Evolutionary conservation across 2,888 invertebrate genomes (phyloP), one percentile per base, ranked within the genome.

Genomic region (Meghimatium bilineatum): DNA sequence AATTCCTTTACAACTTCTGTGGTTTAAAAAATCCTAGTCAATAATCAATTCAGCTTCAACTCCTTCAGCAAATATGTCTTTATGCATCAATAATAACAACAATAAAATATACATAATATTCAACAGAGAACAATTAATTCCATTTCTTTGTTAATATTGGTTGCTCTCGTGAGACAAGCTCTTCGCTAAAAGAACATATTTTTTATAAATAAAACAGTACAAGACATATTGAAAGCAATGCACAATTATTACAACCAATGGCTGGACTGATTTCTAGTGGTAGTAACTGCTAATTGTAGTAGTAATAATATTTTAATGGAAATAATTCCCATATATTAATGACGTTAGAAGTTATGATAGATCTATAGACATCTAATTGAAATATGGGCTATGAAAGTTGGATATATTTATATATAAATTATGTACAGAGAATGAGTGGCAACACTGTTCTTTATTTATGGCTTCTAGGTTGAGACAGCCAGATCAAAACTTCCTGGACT

Each of bases 171-270:
- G 17, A 66, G 66, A 66, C 32, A 32, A 66, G 66, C 29, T 32
- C 1, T 74, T 74, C 32, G 23, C 29, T 74, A 49, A 17, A 29
- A 74, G 32, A 71, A 38, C 12, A 44, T 5, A 44, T 74, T 29
- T 14, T 8, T n/a, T 32, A 23, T 12, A 38, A 36, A 74, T 74
- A 49, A 74, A 52, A 74, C n/a, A 17, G 74, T 63, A 82, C 80
- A 63, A n/a, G 74, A 81, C 74, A 38, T 71, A 67, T n/a, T 71
- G 32, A 34, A 82, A 76, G 66, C 75, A 76, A 76, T 82, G 67
- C 82, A 75, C 82, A 66, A 75, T 49, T 76, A 76, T 75, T 75
- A 75, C 82, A 82, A 67, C 66, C 67, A 82, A 52, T 60, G 56
- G 34, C 44, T 63, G 52, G 71, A 38, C 34, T 56, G 32, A 26